Evolutionary conservation across 2,113 vertebrate species (phyloP).

Genomic region (Gila orcuttii): DNA sequence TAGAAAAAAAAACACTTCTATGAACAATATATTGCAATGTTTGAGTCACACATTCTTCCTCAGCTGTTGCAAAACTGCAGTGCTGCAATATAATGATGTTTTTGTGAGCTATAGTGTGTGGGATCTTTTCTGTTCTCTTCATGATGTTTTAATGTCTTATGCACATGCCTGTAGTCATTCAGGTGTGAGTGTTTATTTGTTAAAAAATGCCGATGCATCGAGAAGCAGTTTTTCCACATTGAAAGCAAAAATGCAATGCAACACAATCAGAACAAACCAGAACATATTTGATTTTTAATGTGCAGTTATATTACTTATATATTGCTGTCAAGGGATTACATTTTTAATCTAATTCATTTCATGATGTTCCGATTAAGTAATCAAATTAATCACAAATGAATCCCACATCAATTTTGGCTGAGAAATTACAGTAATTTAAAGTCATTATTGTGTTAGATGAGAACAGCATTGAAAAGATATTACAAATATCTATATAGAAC

Average conservation of each 20-base stretch:
- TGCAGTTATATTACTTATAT: neutral
- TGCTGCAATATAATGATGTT: slow-evolving; percentile 15
- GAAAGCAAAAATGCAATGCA: too few relatives aligned
- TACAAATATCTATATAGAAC: neutral
- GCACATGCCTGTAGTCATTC: slow-evolving; percentile 20
- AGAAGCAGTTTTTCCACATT: neutral
- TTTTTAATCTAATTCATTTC: neutral
- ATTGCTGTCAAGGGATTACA: neutral
- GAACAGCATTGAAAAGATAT: too few relatives aligned
- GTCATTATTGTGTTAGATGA: too few relatives aligned
- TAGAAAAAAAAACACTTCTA: neutral
- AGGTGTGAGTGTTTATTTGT: neutral
- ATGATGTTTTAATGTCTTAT: neutral
- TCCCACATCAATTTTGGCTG: too few relatives aligned
- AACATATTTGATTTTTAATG: neutral
- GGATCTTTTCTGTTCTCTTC: slow-evolving; percentile 16
- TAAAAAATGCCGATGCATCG: neutral
- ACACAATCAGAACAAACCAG: too few relatives aligned
- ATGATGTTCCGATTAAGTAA: too few relatives aligned
- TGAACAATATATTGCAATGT: neutral
- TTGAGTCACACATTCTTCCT: neutral
- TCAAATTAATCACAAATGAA: too few relatives aligned
- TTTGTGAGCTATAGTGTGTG: neutral
- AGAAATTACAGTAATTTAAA: too few relatives aligned
- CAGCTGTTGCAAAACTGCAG: neutral